Evolutionary conservation across 1,140 invertebrate species (phyloP).

Genomic region (Drosophila micromelanica): DNA sequence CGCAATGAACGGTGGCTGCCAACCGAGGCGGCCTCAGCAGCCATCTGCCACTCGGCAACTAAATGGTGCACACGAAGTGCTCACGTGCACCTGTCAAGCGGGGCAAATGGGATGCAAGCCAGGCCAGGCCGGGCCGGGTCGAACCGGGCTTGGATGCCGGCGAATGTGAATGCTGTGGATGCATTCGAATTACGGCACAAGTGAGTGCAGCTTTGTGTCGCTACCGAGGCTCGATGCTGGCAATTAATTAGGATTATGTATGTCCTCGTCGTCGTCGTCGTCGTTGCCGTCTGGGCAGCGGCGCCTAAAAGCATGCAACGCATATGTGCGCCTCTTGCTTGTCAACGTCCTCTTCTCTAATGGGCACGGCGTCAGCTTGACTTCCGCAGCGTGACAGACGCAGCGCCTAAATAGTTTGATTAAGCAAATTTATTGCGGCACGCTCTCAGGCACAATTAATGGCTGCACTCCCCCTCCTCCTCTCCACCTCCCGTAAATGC

Average conservation of each 20-base stretch:
- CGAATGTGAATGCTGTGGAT: slow-evolving; percentile 40
- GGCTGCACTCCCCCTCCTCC: slow-evolving; percentile 29
- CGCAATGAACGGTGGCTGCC: slow-evolving; percentile 20
- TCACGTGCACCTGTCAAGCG: slow-evolving; percentile 68
- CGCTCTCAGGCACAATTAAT: slow-evolving; percentile 63
- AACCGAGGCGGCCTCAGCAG: not conserved
- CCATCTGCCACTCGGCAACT: slow-evolving; percentile 39
- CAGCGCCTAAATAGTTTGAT: slow-evolving; percentile 74
- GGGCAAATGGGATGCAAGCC: slow-evolving; percentile 4
- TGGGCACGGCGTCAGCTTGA: slow-evolving; percentile 55
- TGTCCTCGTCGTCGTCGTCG: slow-evolving; percentile 54
- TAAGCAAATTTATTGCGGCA: slow-evolving; percentile 72
- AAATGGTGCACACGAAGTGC: slow-evolving; percentile 78
- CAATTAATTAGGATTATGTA: slow-evolving; percentile 80
- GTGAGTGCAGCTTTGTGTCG: slow-evolving; percentile 31
- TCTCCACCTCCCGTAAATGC: not conserved
- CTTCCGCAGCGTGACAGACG: slow-evolving; percentile 65
- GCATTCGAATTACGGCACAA: slow-evolving; percentile 38
- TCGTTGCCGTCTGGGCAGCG: slow-evolving; percentile 54
- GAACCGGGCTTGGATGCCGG: slow-evolving; percentile 15
- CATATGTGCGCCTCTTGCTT: slow-evolving; percentile 36
- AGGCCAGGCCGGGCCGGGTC: slow-evolving; percentile 18
- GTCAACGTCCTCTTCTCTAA: not conserved
- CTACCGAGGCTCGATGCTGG: slow-evolving; percentile 51
- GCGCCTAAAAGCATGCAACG: slow-evolving; percentile 70